These are phyloP conservation scores for Rhinoraja longicauda DNA, from an alignment of 2,797 vertebrate genomes.

Conservation along the genomic window DNA sequence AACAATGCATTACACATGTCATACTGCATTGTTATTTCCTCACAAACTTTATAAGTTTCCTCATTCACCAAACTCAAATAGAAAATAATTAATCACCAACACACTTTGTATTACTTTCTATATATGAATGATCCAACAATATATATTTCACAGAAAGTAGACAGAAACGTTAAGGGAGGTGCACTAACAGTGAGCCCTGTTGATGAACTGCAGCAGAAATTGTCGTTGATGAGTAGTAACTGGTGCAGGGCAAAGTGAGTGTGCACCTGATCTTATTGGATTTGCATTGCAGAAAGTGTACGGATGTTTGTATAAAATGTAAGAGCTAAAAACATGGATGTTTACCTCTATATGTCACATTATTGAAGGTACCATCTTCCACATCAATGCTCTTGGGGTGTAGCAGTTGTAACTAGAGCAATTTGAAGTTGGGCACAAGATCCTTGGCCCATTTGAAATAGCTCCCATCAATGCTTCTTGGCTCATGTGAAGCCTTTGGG, in stretches of 20 bases:
- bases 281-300: neutral
- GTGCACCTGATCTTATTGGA: neutral
- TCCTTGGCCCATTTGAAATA: neutral
- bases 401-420: neutral
- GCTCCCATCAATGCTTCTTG: no score
- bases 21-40: neutral
- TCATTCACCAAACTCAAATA: neutral
- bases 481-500: neutral
- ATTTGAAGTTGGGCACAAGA: neutral
- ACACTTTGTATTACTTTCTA: neutral
- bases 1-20: neutral
- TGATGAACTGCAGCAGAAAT: neutral
- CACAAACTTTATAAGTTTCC: neutral
- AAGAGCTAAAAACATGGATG: neutral
- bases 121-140: neutral
- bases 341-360: no score
- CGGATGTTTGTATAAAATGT: neutral
- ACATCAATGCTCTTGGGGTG: neutral
- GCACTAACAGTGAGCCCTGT: neutral
- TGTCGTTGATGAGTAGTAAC: neutral
- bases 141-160: neutral
- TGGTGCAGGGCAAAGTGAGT: neutral
- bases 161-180: neutral
- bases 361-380: neutral
- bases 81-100: neutral